A percentile compares a stretch with the other conserved stretches of the same genome.
phyloP scores from a whole-genome alignment of 2,888 invertebrate genomes.

The Latheticus oryzae region DNA sequence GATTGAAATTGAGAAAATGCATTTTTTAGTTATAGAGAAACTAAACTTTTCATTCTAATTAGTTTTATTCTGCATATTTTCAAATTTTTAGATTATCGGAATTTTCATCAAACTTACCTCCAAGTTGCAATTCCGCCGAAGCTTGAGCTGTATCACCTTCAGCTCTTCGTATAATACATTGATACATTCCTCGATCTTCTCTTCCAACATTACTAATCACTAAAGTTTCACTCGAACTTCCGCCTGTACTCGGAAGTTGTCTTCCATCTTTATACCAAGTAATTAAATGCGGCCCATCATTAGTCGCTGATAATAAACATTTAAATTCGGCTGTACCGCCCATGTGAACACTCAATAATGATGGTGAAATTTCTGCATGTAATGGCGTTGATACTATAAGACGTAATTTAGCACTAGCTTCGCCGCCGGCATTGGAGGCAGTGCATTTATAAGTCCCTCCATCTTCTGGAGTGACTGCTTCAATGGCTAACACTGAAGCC shows the following conservation, averaged over 20 bases:
- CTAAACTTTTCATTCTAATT: too few relatives aligned
- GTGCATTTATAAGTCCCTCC: constrained; percentile 76
- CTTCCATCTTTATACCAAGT: constrained; percentile 75
- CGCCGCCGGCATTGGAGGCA: constrained; percentile 77
- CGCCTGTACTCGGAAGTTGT: constrained; percentile 74
- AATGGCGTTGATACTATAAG: constrained; percentile 75
- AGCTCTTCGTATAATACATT: constrained; percentile 77
- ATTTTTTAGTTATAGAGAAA: too few relatives aligned
- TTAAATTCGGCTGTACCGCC: constrained; percentile 78
- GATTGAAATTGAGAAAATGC: too few relatives aligned
- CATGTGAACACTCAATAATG: constrained; percentile 77
- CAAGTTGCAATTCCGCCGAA: constrained; percentile 78
- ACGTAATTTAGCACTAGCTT: constrained; percentile 76
- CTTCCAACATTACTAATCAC: constrained; percentile 75
- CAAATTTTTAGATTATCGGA: too few relatives aligned
- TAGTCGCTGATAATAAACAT: constrained; percentile 71
- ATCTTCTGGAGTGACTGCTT: constrained; percentile 78
- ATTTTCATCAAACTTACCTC: constrained; percentile 66
- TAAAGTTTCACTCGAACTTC: constrained; percentile 73
- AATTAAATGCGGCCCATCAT: constrained; percentile 66
- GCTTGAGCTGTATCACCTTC: constrained; percentile 83
- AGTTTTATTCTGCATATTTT: not conserved
- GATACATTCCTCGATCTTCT: constrained; percentile 82
- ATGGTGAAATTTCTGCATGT: constrained; percentile 75
- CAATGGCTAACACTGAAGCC: constrained; percentile 77